These are phyloP conservation scores for Dallia pectoralis DNA, from an alignment of 2,797 vertebrate species.

Conservation along the genomic window DNA sequence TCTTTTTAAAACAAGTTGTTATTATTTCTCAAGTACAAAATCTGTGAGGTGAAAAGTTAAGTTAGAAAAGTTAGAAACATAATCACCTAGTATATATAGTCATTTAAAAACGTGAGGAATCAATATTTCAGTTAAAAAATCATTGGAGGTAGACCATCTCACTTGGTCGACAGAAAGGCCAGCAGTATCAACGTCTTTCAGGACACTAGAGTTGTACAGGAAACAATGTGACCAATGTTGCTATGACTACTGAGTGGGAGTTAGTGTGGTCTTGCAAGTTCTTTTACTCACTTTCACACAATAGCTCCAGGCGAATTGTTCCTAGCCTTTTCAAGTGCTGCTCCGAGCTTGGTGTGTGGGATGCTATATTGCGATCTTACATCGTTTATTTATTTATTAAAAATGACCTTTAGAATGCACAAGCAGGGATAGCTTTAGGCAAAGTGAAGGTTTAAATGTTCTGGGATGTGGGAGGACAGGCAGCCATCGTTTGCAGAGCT, in stretches of 20 bases:
- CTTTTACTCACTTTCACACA: slow-evolving; percentile 60
- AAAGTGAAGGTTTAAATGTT: slow-evolving; percentile 72
- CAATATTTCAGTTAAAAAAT: slow-evolving; percentile 38
- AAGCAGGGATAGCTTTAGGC: slow-evolving; percentile 64
- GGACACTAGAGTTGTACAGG: slow-evolving; percentile 33
- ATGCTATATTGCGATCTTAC: slow-evolving; percentile 62
- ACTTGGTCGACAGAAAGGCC: slow-evolving; percentile 40
- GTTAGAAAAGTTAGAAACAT: slow-evolving; percentile 22
- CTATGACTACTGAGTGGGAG: slow-evolving; percentile 69
- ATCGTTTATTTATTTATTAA: slow-evolving; percentile 74
- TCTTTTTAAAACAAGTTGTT: slow-evolving; percentile 19
- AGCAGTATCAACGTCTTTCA: background rate
- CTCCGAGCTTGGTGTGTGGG: slow-evolving; percentile 55
- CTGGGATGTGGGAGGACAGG: slow-evolving; percentile 43
- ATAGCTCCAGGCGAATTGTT: slow-evolving; percentile 65
- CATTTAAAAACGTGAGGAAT: slow-evolving; percentile 8
- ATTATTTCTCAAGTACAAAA: slow-evolving; percentile 22
- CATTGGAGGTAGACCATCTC: slow-evolving; percentile 25
- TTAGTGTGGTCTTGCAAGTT: slow-evolving; percentile 63
- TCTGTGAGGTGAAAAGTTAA: slow-evolving; percentile 25
- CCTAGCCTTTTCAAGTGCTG: slow-evolving; percentile 63
- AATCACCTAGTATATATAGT: slow-evolving; percentile 27
- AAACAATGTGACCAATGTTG: slow-evolving; percentile 57
- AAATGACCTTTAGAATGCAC: slow-evolving; percentile 69
- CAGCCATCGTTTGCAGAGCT: slow-evolving; percentile 64